Conservation (phyloP, 1,140 invertebrate species). For the Diachasmimorpha longicaudata region DNA sequence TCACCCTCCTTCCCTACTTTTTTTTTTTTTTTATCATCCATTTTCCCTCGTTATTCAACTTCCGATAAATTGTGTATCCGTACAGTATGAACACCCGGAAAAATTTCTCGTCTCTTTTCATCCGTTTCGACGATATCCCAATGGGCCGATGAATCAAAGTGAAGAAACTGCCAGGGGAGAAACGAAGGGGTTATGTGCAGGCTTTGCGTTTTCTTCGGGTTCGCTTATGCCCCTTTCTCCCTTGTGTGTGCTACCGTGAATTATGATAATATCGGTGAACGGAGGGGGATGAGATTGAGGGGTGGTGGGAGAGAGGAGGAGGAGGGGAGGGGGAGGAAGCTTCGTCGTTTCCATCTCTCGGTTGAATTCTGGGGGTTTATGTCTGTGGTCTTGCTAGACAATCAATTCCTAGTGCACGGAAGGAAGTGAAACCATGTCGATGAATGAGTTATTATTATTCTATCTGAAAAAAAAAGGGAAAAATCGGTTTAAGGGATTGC, state of each 20-base stretch:
- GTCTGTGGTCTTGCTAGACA: conserved; percentile 2
- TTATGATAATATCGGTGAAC: conserved; percentile 12
- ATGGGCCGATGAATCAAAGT: background rate
- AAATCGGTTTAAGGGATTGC: background rate
- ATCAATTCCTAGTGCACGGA: conserved; percentile 12
- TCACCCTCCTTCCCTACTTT: background rate
- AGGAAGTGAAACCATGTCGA: background rate
- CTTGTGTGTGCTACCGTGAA: conserved; percentile 3
- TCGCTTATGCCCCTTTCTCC: background rate
- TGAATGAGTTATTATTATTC: background rate
- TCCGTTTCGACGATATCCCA: background rate
- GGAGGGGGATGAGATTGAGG: background rate
- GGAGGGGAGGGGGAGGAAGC: background rate
- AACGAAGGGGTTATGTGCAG: conserved; percentile 3
- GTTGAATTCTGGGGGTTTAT: conserved; percentile 15
- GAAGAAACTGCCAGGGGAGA: background rate
- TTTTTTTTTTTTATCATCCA: background rate
- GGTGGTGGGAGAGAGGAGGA: background rate
- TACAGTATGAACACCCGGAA: background rate
- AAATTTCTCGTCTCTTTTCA: background rate
- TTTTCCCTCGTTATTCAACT: background rate
- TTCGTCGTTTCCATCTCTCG: background rate
- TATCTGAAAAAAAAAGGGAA: background rate
- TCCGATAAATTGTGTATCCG: background rate
- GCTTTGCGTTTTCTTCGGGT: background rate